A percentile compares a stretch with the other conserved stretches of the same genome.
These are phyloP conservation scores for Mesocricetus auratus DNA, from an alignment of 2,113 vertebrate species.

Conservation along the genomic window DNA sequence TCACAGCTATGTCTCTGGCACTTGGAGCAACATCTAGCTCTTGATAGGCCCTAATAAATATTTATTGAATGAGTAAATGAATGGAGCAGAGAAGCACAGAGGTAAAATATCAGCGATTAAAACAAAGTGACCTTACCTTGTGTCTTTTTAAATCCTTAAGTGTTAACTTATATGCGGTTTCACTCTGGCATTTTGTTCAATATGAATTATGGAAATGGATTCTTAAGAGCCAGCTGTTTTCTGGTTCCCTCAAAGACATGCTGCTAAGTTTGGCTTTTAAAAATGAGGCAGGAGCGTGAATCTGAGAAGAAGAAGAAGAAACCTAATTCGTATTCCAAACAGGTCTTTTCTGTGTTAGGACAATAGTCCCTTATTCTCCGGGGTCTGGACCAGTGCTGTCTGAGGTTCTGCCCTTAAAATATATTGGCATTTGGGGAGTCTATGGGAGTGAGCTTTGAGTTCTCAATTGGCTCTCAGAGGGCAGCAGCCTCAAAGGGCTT, in stretches of 20 bases:
- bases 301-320: slow-evolving; percentile 53
- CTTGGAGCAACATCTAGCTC: slow-evolving; percentile 6
- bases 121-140: slow-evolving; percentile 70
- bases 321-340: slow-evolving; percentile 31
- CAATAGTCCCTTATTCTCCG: slow-evolving; percentile 37
- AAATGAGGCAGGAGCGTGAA: slow-evolving; percentile 66
- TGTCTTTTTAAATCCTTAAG: slow-evolving; percentile 71
- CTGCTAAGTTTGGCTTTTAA: slow-evolving; percentile 75
- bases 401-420: slow-evolving; percentile 43
- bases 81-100: slow-evolving; percentile 54
- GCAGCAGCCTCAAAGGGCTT: slow-evolving; percentile 32
- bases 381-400: slow-evolving; percentile 19
- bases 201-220: slow-evolving; percentile 80
- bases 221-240: slow-evolving; percentile 79
- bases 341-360: slow-evolving; percentile 52
- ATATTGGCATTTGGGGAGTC: slow-evolving; percentile 26
- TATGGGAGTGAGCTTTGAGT: slow-evolving; percentile 10
- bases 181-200: slow-evolving; percentile 75
- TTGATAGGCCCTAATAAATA: slow-evolving; percentile 59
- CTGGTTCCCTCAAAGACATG: slow-evolving; percentile 65
- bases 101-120: slow-evolving; percentile 69
- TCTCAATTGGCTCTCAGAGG: slow-evolving; percentile 46
- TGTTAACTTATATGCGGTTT: slow-evolving; percentile 67
- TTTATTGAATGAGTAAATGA: slow-evolving; percentile 69
- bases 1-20: background rate